Conservation (phyloP, 1,140 invertebrate genomes). For the Microplitis demolitor region DNA sequence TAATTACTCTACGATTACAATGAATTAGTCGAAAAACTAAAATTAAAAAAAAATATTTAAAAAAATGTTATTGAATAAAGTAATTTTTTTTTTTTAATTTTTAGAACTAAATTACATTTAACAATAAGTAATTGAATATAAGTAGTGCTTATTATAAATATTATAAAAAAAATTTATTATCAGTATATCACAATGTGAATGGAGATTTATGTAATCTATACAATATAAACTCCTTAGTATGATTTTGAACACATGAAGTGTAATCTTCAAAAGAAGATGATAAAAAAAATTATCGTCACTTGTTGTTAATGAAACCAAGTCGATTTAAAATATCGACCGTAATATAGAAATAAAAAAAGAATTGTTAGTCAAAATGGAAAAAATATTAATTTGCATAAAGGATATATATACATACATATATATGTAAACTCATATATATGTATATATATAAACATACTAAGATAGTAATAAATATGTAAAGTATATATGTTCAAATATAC, state of each 20-base stretch:
- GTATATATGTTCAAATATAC: conserved; percentile 18
- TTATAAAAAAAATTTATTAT: conserved; percentile 1
- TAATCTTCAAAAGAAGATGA: not conserved
- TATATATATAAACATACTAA: conserved; percentile 18
- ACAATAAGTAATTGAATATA: not conserved
- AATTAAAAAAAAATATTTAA: conserved; percentile 33
- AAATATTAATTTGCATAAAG: not conserved
- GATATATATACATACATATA: conserved; percentile 12
- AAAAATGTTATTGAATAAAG: conserved; percentile 23
- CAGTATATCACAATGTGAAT: no score
- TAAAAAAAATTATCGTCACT: not conserved
- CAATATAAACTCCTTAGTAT: no score
- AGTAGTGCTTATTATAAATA: conserved; percentile 3
- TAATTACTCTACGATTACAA: conserved; percentile 16
- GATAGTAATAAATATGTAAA: conserved; percentile 18
- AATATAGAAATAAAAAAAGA: not conserved
- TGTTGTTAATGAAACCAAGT: not conserved
- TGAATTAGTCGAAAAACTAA: conserved; percentile 6
- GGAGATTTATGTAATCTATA: no score
- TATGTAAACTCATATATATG: conserved; percentile 12
- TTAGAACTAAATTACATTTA: no score
- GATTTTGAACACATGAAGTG: no score
- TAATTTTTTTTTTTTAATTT: no score
- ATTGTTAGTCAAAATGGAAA: not conserved
- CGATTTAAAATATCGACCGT: not conserved